These are phyloP conservation scores for Pseudonaja textilis DNA, from an alignment of 2,113 vertebrate species.

Conservation along the genomic window DNA sequence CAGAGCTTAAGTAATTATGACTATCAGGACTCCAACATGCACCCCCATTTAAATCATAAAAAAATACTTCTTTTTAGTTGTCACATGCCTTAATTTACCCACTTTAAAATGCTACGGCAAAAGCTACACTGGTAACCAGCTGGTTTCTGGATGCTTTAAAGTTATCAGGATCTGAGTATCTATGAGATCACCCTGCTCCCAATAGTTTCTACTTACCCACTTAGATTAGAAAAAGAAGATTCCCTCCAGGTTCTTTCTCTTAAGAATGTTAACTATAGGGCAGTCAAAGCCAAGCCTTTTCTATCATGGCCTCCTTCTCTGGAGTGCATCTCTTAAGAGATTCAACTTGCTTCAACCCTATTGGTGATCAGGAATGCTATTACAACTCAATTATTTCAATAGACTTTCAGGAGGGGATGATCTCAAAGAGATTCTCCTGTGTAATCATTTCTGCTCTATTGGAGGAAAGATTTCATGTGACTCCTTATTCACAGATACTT, in stretches of 20 bases:
- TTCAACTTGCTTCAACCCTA: background rate
- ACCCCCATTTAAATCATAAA: no score
- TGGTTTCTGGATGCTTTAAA: background rate
- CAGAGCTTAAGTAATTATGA: background rate
- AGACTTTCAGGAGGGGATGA: background rate
- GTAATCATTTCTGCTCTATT: background rate
- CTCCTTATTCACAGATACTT: no score
- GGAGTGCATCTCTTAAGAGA: background rate
- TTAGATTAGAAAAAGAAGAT: background rate
- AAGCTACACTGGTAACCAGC: background rate
- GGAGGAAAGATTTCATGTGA: no score
- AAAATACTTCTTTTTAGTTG: no score
- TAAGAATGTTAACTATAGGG: background rate
- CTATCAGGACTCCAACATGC: no score
- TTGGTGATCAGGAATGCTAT: background rate
- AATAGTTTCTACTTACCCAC: background rate
- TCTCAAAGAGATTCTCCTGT: background rate
- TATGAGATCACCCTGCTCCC: background rate
- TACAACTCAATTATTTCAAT: background rate
- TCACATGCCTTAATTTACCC: background rate
- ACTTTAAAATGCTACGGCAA: background rate
- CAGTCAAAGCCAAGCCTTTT: background rate
- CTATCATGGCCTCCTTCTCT: background rate
- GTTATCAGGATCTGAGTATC: background rate
- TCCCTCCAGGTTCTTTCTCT: background rate